Evolutionary conservation across 2,888 invertebrate species (phyloP).

Genomic region (Caenorhabditis sp.): DNA sequence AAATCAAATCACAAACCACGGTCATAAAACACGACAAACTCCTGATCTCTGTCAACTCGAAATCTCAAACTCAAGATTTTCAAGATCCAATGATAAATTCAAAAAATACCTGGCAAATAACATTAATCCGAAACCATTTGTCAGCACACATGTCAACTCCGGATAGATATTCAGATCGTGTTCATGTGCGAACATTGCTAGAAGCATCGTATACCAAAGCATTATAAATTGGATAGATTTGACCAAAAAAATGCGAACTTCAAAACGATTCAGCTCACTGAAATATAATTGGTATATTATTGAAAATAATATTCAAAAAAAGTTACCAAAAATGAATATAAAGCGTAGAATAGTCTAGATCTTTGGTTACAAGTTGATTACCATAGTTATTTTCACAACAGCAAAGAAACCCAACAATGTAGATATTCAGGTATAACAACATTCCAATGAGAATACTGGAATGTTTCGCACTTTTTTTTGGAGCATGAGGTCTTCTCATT

Average conservation of each 20-base stretch:
- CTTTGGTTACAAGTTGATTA: conserved; percentile 34
- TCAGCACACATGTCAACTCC: conserved; percentile 51
- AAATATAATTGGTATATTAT: no score
- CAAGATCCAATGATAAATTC: no score
- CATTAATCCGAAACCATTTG: conserved; percentile 61
- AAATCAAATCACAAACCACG: not conserved
- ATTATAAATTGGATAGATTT: conserved; percentile 55
- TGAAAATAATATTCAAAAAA: not conserved
- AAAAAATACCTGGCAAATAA: conserved; percentile 58
- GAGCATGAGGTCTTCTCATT: no score
- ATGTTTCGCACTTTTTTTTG: not conserved
- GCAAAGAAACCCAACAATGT: conserved; percentile 56
- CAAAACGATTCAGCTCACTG: conserved; percentile 51
- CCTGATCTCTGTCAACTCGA: not conserved
- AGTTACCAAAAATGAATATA: conserved; percentile 50
- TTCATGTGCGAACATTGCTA: conserved; percentile 57
- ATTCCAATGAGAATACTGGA: conserved; percentile 51
- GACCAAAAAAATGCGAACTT: conserved; percentile 50
- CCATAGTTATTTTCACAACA: conserved; percentile 57
- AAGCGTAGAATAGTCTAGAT: conserved; percentile 34
- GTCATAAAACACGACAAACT: not conserved
- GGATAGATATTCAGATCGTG: conserved; percentile 59
- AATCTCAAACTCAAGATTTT: no score
- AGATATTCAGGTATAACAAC: conserved; percentile 55
- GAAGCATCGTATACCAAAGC: conserved; percentile 57